phyloP scores from a whole-genome alignment of 2,113 vertebrate genomes.

The Poeciliopsis prolifica region DNA sequence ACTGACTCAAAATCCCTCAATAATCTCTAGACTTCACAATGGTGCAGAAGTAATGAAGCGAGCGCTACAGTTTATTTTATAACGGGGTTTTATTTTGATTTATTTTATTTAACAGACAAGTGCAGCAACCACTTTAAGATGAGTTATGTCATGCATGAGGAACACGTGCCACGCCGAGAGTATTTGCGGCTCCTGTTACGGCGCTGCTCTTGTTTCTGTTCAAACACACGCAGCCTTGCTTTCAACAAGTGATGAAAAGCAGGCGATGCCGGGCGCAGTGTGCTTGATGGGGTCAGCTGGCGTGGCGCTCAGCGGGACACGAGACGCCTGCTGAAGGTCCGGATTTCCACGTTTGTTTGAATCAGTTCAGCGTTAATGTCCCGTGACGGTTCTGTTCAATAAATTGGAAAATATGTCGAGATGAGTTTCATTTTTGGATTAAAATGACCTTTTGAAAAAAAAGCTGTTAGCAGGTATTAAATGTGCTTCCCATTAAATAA shows the following conservation, averaged over 20 bases:
- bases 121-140: not conserved
- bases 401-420: too few species aligned
- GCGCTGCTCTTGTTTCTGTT: slow-evolving; percentile 5
- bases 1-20: slow-evolving; percentile 3
- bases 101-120: not conserved
- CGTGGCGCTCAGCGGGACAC: slow-evolving; percentile 1
- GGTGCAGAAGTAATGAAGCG: slow-evolving; percentile 9
- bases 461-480: too few species aligned
- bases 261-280: slow-evolving; percentile 29
- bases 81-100: not conserved
- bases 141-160: not conserved
- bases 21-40: not conserved
- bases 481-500: too few species aligned
- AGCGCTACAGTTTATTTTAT: not conserved
- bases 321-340: too few species aligned
- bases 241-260: slow-evolving; percentile 21
- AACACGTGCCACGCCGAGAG: not conserved
- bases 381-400: too few species aligned
- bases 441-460: too few species aligned
- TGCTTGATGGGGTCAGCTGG: slow-evolving; percentile 33
- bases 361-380: too few species aligned
- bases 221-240: not conserved
- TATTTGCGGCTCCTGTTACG: not conserved
- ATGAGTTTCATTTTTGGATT: too few species aligned
- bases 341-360: too few species aligned